Evolutionary conservation across 2,797 vertebrate genomes (phyloP), one percentile per base, ranked within the genome.

Genomic region (Decapterus maruadsi): DNA sequence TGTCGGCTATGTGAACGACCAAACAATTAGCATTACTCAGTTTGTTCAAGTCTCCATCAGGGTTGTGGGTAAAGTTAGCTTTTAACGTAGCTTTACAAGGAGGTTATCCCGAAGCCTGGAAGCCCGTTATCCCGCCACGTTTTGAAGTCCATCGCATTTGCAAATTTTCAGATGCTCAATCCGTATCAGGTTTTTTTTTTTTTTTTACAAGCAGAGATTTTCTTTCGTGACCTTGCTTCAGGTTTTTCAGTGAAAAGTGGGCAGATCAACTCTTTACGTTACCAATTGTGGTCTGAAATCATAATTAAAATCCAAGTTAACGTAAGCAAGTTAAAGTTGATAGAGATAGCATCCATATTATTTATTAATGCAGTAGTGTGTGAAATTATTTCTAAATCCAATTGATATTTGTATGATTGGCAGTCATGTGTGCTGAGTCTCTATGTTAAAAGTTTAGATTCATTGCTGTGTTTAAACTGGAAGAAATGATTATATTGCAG

Each of bases 121-220:
- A 19, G 53, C 22, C 8, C 4, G 16, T 34, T 16, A 38, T 72
- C 75, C 78, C 85, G 80, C 87, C 84, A 87, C 77, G 83, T 75
- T 71, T 69, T 46, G 14, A 50, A 42, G 14, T 56, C 12, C 42
- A 31, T 0, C 26, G 62, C 26, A 26, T 38, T 57, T 20, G 38
- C 14, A 68, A 43, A 40, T 60, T 17, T 59, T 50, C 1, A 42
- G n/a, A 73, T 60, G 22, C 4, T 14, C 2, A 5, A 43, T 1
- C 38, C 42, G 64, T 31, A 1, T 36, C 3, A 3, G 42, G 1
- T 26, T 26, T 26, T 26, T 26, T 26, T 26, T 26, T 26, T 26
- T 26, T 19, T 43, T 17, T 16, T 53, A 42, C 6, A 10, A 38
- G 36, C 43, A 38, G 0, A 4, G 19, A 14, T 62, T 4, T 65